Evolutionary conservation across 2,113 vertebrate species (phyloP), one percentile per base, ranked within the genome.

Genomic region (Trinectes maculatus): DNA sequence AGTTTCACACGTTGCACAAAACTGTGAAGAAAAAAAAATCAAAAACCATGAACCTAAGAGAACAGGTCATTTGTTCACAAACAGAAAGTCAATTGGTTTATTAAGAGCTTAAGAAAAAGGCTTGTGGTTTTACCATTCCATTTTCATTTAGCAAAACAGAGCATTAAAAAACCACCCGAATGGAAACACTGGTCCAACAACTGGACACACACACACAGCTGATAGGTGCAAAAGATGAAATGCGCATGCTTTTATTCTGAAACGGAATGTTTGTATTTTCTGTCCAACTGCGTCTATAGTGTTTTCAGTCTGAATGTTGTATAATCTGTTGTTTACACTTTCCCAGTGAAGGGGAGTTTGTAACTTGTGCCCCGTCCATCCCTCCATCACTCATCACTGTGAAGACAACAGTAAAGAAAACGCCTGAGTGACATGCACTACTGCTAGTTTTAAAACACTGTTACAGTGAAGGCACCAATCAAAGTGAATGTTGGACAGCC

Each of bases 401-500:
- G 40, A 69, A 46, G 18, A 19, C 16, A 24, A 69, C 29, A 52
- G 29, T 25, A 44, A 56, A 43, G 28, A 26, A 54, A 19, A n/a
- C n/a, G n/a, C n/a, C n/a, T n/a, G n/a, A n/a, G 42, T 15, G 62
- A 43, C 61, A 19, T 42, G 29, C 16, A 7, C 31, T n/a, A n/a
- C n/a, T n/a, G n/a, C n/a, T n/a, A n/a, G n/a, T n/a, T n/a, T n/a
- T n/a, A 7, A 33, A 10, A n/a, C 24, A 19, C 25, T 19, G 49
- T 70, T 18, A 74, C 65, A 71, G 69, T 57, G 63, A 85, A 83
- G 73, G 83, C 83, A 85, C 83, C 53, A 31, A 47, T 54, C 60
- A 77, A 52, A 70, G 79, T 31, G 40, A 58, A 26, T 0, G 25
- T 33, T n/a, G n/a, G n/a, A n/a, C n/a, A n/a, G n/a, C n/a, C n/a